Evolutionary conservation across 2,113 vertebrate genomes (phyloP).

Genomic region (Pseudonaja textilis): DNA sequence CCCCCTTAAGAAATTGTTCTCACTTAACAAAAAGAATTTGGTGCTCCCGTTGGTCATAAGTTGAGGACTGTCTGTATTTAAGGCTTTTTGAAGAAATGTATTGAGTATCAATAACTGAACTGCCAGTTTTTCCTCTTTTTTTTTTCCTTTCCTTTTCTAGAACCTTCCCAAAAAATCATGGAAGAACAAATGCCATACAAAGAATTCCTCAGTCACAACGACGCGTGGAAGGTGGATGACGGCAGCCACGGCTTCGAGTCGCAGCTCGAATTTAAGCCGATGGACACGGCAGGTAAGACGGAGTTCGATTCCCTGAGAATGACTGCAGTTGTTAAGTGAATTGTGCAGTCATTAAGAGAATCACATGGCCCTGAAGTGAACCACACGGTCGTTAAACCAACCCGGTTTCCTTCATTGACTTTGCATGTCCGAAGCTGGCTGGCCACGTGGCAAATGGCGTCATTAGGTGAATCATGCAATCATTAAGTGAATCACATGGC

Average conservation of each 20-base stretch:
- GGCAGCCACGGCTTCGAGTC: conserved; percentile 59
- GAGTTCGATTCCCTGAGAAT: rapidly evolving
- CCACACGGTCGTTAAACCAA: neutral
- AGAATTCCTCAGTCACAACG: conserved; percentile 61
- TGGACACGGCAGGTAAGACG: conserved; percentile 61
- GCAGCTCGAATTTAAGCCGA: conserved; percentile 40
- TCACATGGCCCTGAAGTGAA: no score
- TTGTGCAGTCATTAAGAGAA: neutral
- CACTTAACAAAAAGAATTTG: no score
- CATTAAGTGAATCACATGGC: no score
- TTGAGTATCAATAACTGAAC: rapidly evolving
- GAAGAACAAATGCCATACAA: conserved; percentile 65
- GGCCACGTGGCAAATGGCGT: no score
- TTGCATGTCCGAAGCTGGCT: no score
- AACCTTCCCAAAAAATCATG: conserved; percentile 57
- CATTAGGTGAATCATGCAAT: neutral
- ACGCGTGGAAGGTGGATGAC: conserved; percentile 62
- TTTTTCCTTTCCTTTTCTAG: conserved; percentile 21
- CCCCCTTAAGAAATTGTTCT: no score
- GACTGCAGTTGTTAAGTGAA: neutral
- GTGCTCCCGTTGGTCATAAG: no score
- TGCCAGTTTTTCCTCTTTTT: neutral
- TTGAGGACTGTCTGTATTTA: no score
- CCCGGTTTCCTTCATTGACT: neutral
- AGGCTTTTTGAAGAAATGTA: no score